phyloP scores from a whole-genome alignment of 2,888 invertebrate genomes.

The Acronicta psi region DNA sequence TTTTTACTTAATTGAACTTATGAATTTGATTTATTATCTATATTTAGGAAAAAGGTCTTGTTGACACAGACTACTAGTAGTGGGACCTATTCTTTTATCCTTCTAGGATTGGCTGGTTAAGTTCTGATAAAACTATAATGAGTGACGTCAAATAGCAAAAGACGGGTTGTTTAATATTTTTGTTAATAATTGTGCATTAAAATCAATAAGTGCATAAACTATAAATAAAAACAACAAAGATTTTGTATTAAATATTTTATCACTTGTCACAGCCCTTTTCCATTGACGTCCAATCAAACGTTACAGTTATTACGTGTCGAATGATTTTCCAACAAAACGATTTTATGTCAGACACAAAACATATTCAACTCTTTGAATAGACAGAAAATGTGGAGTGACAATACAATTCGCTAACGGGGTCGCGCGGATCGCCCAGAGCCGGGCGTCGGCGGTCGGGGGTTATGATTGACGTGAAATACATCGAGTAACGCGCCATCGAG shows the following conservation, averaged over 20 bases:
- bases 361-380: constrained; percentile 59
- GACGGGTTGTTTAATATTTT: too few species aligned
- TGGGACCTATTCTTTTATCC: too few species aligned
- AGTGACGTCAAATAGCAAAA: too few species aligned
- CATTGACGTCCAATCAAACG: constrained; percentile 43
- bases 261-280: constrained; percentile 18
- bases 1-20: background rate
- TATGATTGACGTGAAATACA: constrained; percentile 51
- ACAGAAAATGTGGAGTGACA: constrained; percentile 61
- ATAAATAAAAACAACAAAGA: background rate
- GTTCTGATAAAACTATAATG: too few species aligned
- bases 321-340: constrained; percentile 54
- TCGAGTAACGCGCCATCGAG: constrained; percentile 39
- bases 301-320: constrained; percentile 50
- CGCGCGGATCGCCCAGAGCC: constrained; percentile 34
- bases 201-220: background rate
- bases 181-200: too few species aligned
- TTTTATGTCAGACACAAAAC: constrained; percentile 56
- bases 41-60: too few species aligned
- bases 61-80: too few species aligned
- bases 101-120: too few species aligned
- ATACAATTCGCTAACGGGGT: constrained; percentile 60
- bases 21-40: too few species aligned
- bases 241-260: background rate
- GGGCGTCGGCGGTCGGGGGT: constrained; percentile 24